A percentile compares a stretch with the other conserved stretches of the same genome.
Evolutionary conservation across 1,140 invertebrate genomes (phyloP).

Genomic region (Chionoecetes opilio): DNA sequence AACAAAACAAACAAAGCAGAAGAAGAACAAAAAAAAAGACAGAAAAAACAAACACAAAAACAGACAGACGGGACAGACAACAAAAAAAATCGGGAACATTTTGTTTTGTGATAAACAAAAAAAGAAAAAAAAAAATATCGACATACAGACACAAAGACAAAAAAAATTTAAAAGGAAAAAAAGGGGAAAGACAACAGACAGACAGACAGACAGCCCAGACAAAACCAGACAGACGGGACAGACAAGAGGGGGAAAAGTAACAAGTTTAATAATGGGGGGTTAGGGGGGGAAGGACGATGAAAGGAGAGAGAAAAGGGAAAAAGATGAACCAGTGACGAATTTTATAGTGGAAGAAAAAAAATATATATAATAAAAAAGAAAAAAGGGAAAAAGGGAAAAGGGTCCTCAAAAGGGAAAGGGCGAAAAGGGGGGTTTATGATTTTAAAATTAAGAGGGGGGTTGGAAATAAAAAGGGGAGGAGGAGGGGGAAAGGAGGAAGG

Average conservation of each 20-base stretch:
- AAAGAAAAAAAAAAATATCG: too few species aligned
- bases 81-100: too few species aligned
- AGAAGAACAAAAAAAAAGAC: neutral
- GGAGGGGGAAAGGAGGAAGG: neutral
- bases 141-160: too few species aligned
- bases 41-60: neutral
- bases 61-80: too few species aligned
- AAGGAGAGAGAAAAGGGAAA: neutral
- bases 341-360: neutral
- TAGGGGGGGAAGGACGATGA: neutral
- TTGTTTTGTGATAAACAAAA: too few species aligned
- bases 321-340: too few species aligned
- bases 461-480: neutral
- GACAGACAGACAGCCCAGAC: too few species aligned
- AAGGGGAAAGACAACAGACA: too few species aligned
- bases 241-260: neutral
- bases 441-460: neutral
- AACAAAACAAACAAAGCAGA: neutral
- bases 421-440: too few species aligned
- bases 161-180: too few species aligned
- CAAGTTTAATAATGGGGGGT: neutral
- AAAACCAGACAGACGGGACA: too few species aligned
- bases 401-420: neutral
- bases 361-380: too few species aligned
- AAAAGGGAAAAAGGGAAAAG: neutral